Evolutionary conservation across 2,113 vertebrate genomes (phyloP).

Genomic region (Oncorhynchus mykiss): DNA sequence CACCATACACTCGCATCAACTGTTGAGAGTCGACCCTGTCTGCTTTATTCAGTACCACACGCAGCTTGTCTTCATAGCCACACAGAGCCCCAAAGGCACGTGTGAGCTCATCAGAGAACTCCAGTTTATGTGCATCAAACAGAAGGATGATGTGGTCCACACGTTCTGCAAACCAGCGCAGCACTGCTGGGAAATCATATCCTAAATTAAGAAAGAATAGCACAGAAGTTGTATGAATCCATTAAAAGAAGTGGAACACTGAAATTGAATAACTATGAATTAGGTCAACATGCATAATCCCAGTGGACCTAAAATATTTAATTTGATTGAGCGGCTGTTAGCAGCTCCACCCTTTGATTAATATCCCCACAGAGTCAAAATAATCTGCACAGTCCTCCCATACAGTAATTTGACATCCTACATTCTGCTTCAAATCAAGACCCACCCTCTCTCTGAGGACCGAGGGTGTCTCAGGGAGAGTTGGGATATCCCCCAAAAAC

Average conservation of each 20-base stretch:
- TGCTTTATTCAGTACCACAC: constrained; percentile 13
- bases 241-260: not conserved
- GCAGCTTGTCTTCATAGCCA: constrained; percentile 7
- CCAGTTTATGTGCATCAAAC: not conserved
- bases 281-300: not conserved
- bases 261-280: too few relatives aligned
- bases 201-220: not conserved
- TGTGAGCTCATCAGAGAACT: not conserved
- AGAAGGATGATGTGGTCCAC: constrained; percentile 5
- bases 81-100: not conserved
- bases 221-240: not conserved
- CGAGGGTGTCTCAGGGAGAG: not conserved
- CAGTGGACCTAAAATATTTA: not conserved
- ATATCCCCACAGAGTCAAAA: not conserved
- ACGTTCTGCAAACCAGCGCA: constrained; percentile 8
- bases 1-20: constrained; percentile 5
- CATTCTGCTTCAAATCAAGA: not conserved
- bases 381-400: not conserved
- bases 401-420: not conserved
- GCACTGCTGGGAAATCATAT: constrained; percentile 9
- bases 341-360: not conserved
- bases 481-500: too few relatives aligned
- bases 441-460: not conserved
- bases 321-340: not conserved
- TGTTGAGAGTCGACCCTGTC: constrained; percentile 3